Evolutionary conservation across 2,113 vertebrate genomes (phyloP).

Genomic region (Melanocharis versteri): DNA sequence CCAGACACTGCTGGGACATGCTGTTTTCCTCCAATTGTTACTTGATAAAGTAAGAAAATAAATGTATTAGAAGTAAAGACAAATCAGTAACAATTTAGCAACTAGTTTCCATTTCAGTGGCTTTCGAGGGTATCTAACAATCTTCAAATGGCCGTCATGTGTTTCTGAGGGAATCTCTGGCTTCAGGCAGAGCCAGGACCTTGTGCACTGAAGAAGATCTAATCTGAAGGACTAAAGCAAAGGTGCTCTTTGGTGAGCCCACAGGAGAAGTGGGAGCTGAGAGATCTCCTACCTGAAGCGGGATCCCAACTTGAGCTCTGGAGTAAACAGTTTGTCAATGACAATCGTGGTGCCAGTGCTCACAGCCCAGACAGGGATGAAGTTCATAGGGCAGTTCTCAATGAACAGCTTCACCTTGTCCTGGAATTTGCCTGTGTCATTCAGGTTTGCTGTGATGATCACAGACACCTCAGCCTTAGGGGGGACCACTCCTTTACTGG

Average conservation of each 20-base stretch:
- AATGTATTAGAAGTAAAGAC: not conserved
- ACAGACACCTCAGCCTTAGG: conserved; percentile 68
- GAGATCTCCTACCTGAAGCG: conserved; percentile 74
- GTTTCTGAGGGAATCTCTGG: not conserved
- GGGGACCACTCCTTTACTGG: conserved; percentile 74
- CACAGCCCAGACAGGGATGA: conserved; percentile 70
- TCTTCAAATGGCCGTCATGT: not conserved
- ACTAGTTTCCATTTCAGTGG: not conserved
- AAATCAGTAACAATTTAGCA: not conserved
- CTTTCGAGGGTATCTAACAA: not conserved
- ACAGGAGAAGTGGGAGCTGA: accelerated
- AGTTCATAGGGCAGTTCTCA: conserved; percentile 65
- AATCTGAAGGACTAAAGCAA: not conserved
- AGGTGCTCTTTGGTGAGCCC: not conserved
- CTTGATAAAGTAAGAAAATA: not conserved
- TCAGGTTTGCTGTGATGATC: conserved; percentile 76
- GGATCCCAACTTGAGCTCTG: conserved; percentile 76
- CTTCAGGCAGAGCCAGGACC: not conserved
- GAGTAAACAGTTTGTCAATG: conserved; percentile 75
- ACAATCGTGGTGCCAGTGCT: conserved; percentile 82
- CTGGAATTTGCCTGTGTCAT: conserved; percentile 74
- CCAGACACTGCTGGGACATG: not conserved
- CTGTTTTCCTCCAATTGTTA: not conserved
- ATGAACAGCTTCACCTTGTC: conserved; percentile 75
- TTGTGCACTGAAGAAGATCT: not conserved